These are phyloP conservation scores for Cottoperca gobio DNA, from an alignment of 2,797 vertebrate species.

Conservation along the genomic window DNA sequence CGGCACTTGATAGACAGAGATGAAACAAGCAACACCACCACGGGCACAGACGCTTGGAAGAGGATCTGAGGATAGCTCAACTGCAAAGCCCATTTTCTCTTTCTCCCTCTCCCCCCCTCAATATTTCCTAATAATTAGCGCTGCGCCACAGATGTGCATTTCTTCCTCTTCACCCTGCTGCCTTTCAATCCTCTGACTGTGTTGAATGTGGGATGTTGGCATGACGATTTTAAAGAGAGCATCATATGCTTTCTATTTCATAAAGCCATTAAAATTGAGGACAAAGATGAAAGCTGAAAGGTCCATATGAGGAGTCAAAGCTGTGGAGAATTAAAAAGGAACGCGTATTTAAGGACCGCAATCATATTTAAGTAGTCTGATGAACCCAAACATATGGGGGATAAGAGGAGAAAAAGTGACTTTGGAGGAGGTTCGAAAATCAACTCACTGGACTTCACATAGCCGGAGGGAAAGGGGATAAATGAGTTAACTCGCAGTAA, in stretches of 20 bases:
- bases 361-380: conserved; percentile 58
- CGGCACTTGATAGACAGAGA: conserved; percentile 68
- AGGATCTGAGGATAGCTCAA: conserved; percentile 81
- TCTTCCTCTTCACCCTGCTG: conserved; percentile 45
- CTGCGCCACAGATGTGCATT: conserved; percentile 85
- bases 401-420: conserved; percentile 24
- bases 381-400: conserved; percentile 54
- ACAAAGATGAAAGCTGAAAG: conserved; percentile 66
- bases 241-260: conserved; percentile 85
- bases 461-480: conserved; percentile 32
- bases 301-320: conserved; percentile 19
- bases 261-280: conserved; percentile 73
- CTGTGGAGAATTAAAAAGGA: conserved; percentile 46
- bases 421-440: conserved; percentile 41
- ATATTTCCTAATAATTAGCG: conserved; percentile 85
- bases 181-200: conserved; percentile 44
- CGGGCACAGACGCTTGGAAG: conserved; percentile 83
- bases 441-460: conserved; percentile 24
- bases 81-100: conserved; percentile 66
- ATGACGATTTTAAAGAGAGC: conserved; percentile 54
- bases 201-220: conserved; percentile 53
- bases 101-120: conserved; percentile 47
- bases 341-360: conserved; percentile 23
- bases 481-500: conserved; percentile 65
- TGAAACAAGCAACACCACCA: conserved; percentile 81